phyloP scores from a whole-genome alignment of 2,888 invertebrate genomes.

The Plagiodera versicolora region DNA sequence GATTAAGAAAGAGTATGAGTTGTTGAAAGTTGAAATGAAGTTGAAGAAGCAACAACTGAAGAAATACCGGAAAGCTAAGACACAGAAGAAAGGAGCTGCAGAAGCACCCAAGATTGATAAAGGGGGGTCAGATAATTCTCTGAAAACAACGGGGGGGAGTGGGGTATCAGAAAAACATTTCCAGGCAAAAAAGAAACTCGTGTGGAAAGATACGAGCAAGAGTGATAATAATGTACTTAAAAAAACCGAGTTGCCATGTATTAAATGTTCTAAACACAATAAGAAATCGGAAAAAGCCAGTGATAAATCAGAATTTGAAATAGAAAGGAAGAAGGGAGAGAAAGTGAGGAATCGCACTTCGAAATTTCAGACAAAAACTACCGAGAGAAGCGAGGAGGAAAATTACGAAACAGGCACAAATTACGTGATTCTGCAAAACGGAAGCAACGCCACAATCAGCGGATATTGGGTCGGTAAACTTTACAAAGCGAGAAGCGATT shows the following conservation, averaged over 20 bases:
- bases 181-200: neutral
- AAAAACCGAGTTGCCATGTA: no score
- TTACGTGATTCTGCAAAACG: neutral
- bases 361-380: neutral
- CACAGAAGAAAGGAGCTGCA: neutral
- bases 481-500: conserved; percentile 37
- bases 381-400: neutral
- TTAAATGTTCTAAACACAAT: no score
- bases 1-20: conserved; percentile 19
- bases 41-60: neutral
- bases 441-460: conserved; percentile 27
- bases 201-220: no score
- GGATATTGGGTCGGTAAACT: conserved; percentile 47
- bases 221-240: no score
- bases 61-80: neutral
- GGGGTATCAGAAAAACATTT: neutral
- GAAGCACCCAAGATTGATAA: neutral
- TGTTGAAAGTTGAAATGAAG: conserved; percentile 14
- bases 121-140: neutral
- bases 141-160: neutral
- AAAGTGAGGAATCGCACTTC: neutral
- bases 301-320: neutral
- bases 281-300: no score
- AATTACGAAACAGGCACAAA: neutral
- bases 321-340: neutral